These are phyloP conservation scores for Campoplex nolae DNA, from an alignment of 2,888 invertebrate genomes.

Conservation along the genomic window DNA sequence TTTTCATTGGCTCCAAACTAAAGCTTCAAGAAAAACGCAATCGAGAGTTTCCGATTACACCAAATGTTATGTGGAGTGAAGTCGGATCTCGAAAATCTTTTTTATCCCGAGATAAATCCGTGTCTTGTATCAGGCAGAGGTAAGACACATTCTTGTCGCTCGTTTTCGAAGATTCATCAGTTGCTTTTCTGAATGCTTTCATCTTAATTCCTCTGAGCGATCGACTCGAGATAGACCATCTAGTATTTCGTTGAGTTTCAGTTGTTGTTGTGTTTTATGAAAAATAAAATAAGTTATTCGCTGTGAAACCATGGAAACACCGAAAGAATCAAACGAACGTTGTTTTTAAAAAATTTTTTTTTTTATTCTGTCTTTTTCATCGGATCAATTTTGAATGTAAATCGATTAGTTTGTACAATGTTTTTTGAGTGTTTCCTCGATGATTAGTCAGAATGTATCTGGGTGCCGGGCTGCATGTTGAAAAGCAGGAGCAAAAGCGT, in stretches of 20 bases:
- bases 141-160: not conserved
- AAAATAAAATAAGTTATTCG: not conserved
- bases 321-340: not conserved
- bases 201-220: not conserved
- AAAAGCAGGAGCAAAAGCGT: conserved; percentile 37
- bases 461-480: conserved; percentile 41
- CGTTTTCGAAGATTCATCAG: not conserved
- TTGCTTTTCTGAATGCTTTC: not conserved
- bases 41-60: conserved; percentile 9
- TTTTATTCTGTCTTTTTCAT: not conserved
- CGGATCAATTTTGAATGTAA: not conserved
- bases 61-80: not conserved
- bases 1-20: not conserved
- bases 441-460: not conserved
- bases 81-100: not conserved
- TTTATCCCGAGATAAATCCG: not conserved
- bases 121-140: not conserved
- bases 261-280: not conserved
- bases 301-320: not conserved
- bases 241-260: not conserved
- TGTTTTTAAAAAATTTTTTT: not conserved
- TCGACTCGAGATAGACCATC: not conserved
- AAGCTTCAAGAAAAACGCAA: not conserved
- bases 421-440: not conserved
- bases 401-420: not conserved